Conservation (phyloP, 2,797 vertebrate genomes). For the Sebastes cheni region DNA sequence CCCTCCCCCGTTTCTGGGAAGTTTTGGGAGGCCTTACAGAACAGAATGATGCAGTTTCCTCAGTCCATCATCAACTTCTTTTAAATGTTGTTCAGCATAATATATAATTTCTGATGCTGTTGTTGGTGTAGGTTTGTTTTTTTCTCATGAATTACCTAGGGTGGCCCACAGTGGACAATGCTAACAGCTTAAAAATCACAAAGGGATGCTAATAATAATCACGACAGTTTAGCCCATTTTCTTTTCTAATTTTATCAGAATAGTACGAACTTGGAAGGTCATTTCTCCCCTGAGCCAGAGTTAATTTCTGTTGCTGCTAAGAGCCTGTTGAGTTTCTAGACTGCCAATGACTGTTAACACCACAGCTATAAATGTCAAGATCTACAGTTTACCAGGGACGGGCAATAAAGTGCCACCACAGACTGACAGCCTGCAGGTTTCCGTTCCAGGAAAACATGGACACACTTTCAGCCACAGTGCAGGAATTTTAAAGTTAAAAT, state of each 20-base stretch:
- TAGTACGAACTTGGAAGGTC: background rate
- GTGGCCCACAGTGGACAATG: background rate
- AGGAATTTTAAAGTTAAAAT: background rate
- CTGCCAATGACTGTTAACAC: background rate
- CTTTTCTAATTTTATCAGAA: background rate
- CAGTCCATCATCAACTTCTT: background rate
- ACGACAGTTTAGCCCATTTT: background rate
- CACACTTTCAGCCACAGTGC: background rate
- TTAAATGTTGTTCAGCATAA: background rate
- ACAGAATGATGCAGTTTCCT: background rate
- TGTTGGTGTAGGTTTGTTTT: background rate
- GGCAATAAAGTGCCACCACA: background rate
- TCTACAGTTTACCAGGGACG: background rate
- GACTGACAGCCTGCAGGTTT: constrained; percentile 1
- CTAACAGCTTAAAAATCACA: background rate
- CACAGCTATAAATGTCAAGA: constrained; percentile 5
- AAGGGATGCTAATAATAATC: background rate
- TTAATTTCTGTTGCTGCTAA: background rate
- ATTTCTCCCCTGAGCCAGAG: background rate
- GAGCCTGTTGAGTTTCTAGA: background rate
- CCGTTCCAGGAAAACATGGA: background rate
- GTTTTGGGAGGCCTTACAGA: background rate
- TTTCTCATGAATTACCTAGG: background rate
- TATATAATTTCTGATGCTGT: background rate
- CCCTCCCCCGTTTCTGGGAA: background rate